Base-by-base conservation (phyloP, 2,888 invertebrate species). In the Lagria hirta region DNA sequence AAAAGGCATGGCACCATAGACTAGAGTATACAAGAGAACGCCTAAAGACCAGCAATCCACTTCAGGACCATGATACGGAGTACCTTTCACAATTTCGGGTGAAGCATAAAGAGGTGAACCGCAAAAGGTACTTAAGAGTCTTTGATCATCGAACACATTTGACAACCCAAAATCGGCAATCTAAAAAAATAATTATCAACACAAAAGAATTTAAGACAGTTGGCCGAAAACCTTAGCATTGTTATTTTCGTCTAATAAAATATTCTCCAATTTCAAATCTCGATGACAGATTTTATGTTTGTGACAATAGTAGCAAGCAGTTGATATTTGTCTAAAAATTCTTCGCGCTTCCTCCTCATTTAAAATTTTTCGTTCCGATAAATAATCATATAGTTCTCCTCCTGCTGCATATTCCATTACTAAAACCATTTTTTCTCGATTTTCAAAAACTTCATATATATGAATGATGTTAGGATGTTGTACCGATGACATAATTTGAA, bases 401-500 rank as follows among this genome's bases (percentile, higher is more conserved):
- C 98, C 98, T 47, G 91, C 90, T 54, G 98, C 98, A 73, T 96
- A 98, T 75, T 99, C 98, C 97, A 99, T 97, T 17, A 99, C 97
- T 55, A 99, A 80, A 59, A 99, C 96, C 84, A 99, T 98, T 77
- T 97, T 96, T 75, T 99, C 98, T 65, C 92, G 86, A 77, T 98
- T 99, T 79, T 99, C 99, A 77, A 99, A 99, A 61, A 99, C 98
- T 94, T 99, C 99, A 75, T 95, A 95, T 68, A 99, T 97, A 75
- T 98, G 96, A 74, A 99, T 96, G 72, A 99, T 98, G 72, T 99
- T 96, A 4, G 97, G 98, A 80, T 99, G 99, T 62, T 91, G 86
- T 32, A 98, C 91, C 28, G 94, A 95, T 43, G 96, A 95, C 97
- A 99, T 98, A 61, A 99, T 98, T 74, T 97, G 94, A 68, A 99